Evolutionary conservation across 64 coral and sea anemone species (phyloP).

Genomic region (Actinia tenebrosa): DNA sequence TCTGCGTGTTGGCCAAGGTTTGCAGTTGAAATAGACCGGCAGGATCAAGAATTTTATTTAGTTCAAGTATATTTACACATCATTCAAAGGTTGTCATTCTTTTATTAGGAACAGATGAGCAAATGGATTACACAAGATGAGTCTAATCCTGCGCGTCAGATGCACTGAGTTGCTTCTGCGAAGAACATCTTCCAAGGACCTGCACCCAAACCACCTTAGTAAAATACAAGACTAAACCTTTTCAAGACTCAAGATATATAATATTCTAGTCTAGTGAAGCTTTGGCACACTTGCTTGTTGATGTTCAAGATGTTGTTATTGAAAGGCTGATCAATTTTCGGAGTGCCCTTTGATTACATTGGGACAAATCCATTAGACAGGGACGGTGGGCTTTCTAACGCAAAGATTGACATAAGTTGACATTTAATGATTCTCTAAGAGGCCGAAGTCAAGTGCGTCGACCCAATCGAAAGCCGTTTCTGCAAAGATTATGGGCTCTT

Average conservation of each 20-base stretch:
- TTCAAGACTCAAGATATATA: background rate
- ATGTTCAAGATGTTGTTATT: slow-evolving; percentile 30
- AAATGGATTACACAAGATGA: slow-evolving; percentile 94
- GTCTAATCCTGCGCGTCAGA: slow-evolving; percentile 61
- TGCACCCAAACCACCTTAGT: background rate
- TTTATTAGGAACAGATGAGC: slow-evolving; percentile 99
- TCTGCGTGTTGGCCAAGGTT: slow-evolving; percentile 27
- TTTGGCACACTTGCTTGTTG: background rate
- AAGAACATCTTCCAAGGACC: background rate
- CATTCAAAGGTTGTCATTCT: slow-evolving; percentile 76
- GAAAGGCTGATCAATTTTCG: slow-evolving; percentile 53
- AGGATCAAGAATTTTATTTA: slow-evolving; percentile 87
- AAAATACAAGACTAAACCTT: background rate
- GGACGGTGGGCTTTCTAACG: background rate
- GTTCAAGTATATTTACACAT: slow-evolving; percentile 96
- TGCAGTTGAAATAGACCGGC: slow-evolving; percentile 29
- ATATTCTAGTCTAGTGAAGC: background rate
- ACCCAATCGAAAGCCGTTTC: background rate
- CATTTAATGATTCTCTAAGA: slow-evolving; percentile 1
- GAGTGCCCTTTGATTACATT: slow-evolving; percentile 56
- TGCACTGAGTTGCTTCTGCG: slow-evolving; percentile 8
- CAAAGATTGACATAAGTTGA: background rate
- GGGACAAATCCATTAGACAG: slow-evolving; percentile 42
- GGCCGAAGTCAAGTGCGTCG: background rate
- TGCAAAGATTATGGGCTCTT: background rate